Percentiles rank a stretch among this genome's conserved stretches.
These are phyloP conservation scores for Diarsia rubi DNA, from an alignment of 2,888 invertebrate species.

Conservation along the genomic window DNA sequence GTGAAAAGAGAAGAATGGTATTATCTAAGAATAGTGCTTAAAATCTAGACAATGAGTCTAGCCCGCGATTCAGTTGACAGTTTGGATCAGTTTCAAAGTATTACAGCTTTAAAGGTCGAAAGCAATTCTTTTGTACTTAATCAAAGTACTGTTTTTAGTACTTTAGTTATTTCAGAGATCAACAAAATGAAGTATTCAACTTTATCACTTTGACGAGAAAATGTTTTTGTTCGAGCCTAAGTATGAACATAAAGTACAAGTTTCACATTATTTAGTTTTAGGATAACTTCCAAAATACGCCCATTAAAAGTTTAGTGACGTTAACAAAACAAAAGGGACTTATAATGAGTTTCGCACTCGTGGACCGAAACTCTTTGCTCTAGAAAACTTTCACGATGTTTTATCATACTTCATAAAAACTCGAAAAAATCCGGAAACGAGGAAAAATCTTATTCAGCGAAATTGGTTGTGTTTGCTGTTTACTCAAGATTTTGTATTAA, in stretches of 20 bases:
- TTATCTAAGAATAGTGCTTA: not conserved
- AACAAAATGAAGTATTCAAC: slow-evolving; percentile 32
- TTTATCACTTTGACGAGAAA: slow-evolving; percentile 30
- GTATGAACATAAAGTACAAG: slow-evolving; percentile 38
- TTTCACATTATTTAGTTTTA: slow-evolving; percentile 59
- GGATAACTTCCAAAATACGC: slow-evolving; percentile 61
- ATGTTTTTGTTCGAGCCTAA: slow-evolving; percentile 29
- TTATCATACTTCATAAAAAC: slow-evolving; percentile 54
- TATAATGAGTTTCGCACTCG: slow-evolving; percentile 70
- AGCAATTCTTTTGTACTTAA: slow-evolving; percentile 19
- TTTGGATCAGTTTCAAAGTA: slow-evolving; percentile 10
- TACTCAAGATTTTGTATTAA: slow-evolving; percentile 41
- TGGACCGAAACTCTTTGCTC: slow-evolving; percentile 62
- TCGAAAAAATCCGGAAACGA: slow-evolving; percentile 23
- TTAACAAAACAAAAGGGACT: slow-evolving; percentile 70
- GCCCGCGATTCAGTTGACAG: not conserved
- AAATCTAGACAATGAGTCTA: slow-evolving; percentile 19
- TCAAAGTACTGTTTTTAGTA: slow-evolving; percentile 20
- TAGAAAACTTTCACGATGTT: slow-evolving; percentile 61
- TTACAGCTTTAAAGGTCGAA: not conserved
- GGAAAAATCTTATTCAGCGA: slow-evolving; percentile 35
- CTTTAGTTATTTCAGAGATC: slow-evolving; percentile 23
- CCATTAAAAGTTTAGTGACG: slow-evolving; percentile 71
- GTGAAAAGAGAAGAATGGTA: slow-evolving; percentile 1
- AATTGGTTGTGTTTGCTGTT: slow-evolving; percentile 36